Conservation (phyloP, 2,888 invertebrate species). For the Meloe dianella region DNA sequence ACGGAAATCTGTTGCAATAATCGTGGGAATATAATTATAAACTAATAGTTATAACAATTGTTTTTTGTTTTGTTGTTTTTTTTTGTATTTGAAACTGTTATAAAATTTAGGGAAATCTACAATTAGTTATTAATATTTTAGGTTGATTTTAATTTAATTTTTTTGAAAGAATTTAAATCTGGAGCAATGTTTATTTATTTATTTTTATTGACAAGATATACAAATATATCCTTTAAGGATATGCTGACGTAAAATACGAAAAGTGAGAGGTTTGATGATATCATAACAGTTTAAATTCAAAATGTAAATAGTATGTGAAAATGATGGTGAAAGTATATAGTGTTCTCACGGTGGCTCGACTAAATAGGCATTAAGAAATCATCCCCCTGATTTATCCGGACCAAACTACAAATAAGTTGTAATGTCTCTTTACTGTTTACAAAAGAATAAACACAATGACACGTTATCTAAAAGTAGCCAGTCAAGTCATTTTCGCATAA, state of each 20-base stretch:
- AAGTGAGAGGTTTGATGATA: slow-evolving; percentile 31
- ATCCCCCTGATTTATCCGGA: no score
- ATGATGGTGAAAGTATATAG: not conserved
- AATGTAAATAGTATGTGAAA: no score
- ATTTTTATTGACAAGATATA: not conserved
- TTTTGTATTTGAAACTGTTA: not conserved
- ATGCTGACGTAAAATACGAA: slow-evolving; percentile 24
- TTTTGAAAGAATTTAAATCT: not conserved
- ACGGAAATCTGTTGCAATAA: not conserved
- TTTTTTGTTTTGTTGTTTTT: no score
- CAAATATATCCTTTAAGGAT: slow-evolving; percentile 27
- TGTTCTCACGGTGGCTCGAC: not conserved
- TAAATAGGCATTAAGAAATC: no score
- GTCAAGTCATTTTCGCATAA: no score
- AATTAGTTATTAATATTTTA: not conserved
- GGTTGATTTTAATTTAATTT: not conserved
- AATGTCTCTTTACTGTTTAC: no score
- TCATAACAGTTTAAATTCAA: slow-evolving; percentile 14
- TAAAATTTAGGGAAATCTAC: not conserved
- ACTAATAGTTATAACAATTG: not conserved
- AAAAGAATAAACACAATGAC: no score
- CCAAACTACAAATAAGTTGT: no score
- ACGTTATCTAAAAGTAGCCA: no score
- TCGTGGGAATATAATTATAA: not conserved
- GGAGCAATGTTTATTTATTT: not conserved